Conservation (phyloP, 2,113 vertebrate genomes). For the Ellobius talpinus region DNA sequence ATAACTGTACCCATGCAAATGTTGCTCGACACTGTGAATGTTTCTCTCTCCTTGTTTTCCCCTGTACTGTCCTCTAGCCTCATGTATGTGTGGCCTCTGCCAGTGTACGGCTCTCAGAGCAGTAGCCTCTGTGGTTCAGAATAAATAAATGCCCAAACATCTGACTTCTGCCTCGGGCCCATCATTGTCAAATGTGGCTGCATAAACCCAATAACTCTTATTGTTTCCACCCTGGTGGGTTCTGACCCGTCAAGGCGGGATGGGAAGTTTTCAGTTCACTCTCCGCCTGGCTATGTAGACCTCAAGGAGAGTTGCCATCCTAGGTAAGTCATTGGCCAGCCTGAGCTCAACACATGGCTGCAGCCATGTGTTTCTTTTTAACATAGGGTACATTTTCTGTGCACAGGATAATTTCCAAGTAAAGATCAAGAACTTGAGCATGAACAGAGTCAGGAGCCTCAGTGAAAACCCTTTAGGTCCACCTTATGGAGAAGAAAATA, state of each 20-base stretch:
- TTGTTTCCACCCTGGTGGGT: neutral
- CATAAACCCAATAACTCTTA: neutral
- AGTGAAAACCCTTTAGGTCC: neutral
- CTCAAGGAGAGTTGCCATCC: neutral
- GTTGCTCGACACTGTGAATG: slow-evolving; percentile 55
- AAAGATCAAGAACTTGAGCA: neutral
- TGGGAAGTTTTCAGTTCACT: neutral
- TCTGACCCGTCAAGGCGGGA: neutral
- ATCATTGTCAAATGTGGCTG: neutral
- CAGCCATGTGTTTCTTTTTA: neutral
- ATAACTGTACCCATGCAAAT: neutral
- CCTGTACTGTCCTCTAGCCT: slow-evolving; percentile 37
- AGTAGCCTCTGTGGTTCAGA: slow-evolving; percentile 43
- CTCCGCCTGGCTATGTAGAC: neutral
- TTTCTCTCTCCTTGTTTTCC: slow-evolving; percentile 18
- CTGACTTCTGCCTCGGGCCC: neutral
- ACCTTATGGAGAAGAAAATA: neutral
- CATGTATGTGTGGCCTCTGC: slow-evolving; percentile 16
- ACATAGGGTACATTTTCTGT: neutral
- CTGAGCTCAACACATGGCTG: neutral
- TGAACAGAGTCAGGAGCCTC: neutral
- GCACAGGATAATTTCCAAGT: neutral
- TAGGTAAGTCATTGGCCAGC: neutral
- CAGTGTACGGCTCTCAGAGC: neutral
- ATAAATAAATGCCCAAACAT: slow-evolving; percentile 83